Evolutionary conservation across 1,140 invertebrate species (phyloP).

Genomic region (Leptinotarsa defecta): DNA sequence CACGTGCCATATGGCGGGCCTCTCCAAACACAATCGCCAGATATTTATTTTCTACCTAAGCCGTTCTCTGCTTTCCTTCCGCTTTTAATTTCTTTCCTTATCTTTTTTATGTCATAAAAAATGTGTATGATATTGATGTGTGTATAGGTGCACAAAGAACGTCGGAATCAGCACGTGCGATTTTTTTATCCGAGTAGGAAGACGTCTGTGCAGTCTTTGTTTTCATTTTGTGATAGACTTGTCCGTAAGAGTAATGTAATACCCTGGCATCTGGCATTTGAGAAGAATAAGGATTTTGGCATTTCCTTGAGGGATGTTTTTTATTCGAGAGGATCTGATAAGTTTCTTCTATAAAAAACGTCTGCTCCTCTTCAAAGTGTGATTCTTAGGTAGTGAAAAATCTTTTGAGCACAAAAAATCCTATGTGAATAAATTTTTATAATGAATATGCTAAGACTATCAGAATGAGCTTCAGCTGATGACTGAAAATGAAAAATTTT

Average conservation of each 20-base stretch:
- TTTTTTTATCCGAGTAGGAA: conserved; percentile 1
- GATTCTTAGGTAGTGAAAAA: no score
- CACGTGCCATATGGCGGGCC: conserved; percentile 7
- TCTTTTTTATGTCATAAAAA: not conserved
- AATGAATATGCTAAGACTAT: no score
- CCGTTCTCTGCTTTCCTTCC: not conserved
- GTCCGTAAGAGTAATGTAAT: not conserved
- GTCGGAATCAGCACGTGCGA: conserved; percentile 7
- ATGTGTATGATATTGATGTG: not conserved
- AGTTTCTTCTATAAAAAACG: no score
- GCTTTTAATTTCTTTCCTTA: not conserved
- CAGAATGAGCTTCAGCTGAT: no score
- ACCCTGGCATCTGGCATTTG: not conserved
- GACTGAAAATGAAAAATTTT: no score
- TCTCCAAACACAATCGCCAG: not conserved
- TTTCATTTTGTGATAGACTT: not conserved
- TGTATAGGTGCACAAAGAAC: conserved; percentile 5
- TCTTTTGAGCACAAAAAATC: no score
- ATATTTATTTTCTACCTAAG: conserved; percentile 7
- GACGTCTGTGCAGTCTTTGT: not conserved
- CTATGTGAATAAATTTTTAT: no score
- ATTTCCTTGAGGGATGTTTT: not conserved
- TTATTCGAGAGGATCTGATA: not conserved
- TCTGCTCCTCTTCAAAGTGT: no score
- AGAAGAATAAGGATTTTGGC: not conserved